Percentiles rank a stretch among this genome's conserved stretches.
phyloP scores from a whole-genome alignment of 2,797 vertebrate genomes.

The Peromyscus eremicus region DNA sequence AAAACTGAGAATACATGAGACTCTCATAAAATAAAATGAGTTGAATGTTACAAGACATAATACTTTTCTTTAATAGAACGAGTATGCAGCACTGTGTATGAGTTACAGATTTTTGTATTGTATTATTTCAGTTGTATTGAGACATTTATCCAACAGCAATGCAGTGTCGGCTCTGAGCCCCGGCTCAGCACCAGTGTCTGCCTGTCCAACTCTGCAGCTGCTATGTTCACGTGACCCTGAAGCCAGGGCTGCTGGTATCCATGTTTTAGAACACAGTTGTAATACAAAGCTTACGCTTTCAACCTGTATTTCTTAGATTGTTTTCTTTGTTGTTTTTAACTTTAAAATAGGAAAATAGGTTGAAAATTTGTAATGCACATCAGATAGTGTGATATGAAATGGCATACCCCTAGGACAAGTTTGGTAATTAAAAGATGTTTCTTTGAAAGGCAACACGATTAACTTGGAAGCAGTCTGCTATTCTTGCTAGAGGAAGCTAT shows the following conservation, averaged over 20 bases:
- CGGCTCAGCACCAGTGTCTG: fast-evolving
- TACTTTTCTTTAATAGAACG: not conserved
- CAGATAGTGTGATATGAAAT: not conserved
- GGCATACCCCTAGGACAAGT: not conserved
- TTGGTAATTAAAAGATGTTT: not conserved
- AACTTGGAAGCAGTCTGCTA: not conserved
- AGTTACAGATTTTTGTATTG: not conserved
- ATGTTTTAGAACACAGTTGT: not conserved
- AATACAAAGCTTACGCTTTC: not conserved
- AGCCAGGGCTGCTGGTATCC: fast-evolving
- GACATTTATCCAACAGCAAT: not conserved
- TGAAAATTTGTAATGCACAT: not conserved
- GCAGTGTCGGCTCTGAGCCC: not conserved
- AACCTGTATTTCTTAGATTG: not conserved
- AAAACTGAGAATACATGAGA: not conserved
- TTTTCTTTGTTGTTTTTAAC: not conserved
- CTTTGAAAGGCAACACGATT: not conserved
- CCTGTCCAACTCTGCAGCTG: too few species aligned
- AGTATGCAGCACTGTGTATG: not conserved
- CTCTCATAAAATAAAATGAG: not conserved
- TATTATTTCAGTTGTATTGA: not conserved
- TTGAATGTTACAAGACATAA: not conserved
- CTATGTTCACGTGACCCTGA: not conserved
- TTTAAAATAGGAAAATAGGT: not conserved
- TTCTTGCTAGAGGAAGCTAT: not conserved